Conservation (phyloP, 1,140 invertebrate genomes). For the Dolichoris vasculosae region DNA sequence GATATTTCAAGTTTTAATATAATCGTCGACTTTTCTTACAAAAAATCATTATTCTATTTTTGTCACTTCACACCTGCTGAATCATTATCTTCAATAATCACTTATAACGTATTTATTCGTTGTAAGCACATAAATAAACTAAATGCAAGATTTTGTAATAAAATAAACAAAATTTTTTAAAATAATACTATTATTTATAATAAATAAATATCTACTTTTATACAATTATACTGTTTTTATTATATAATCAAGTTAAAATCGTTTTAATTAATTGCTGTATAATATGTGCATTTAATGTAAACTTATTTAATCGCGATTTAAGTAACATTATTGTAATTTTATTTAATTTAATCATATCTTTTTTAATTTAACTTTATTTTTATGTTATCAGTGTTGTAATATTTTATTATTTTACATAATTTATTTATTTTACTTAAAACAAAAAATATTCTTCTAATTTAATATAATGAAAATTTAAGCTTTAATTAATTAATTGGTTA, state of each 20-base stretch:
- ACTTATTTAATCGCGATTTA: too few relatives aligned
- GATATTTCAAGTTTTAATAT: slow-evolving; percentile 32
- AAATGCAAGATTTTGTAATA: background rate
- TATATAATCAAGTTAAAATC: too few relatives aligned
- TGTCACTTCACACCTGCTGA: slow-evolving; percentile 38
- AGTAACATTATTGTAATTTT: too few relatives aligned
- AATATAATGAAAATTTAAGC: background rate
- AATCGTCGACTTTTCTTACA: slow-evolving; percentile 3
- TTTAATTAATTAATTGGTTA: slow-evolving; percentile 3
- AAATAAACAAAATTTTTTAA: background rate
- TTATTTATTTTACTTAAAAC: background rate
- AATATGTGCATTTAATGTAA: too few relatives aligned
- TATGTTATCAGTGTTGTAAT: background rate
- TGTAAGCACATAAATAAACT: slow-evolving; percentile 12
- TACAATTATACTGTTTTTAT: background rate
- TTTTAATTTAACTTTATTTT: too few relatives aligned
- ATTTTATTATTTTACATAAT: background rate
- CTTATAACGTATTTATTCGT: slow-evolving; percentile 19
- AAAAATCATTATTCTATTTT: slow-evolving; percentile 1
- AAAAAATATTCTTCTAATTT: background rate
- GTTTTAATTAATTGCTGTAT: too few relatives aligned
- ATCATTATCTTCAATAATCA: slow-evolving; percentile 31
- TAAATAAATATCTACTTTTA: too few relatives aligned
- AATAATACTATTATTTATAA: background rate
- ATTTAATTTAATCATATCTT: too few relatives aligned